phyloP scores from a whole-genome alignment of 1,140 invertebrate genomes.

The Ridgeia piscesae region DNA sequence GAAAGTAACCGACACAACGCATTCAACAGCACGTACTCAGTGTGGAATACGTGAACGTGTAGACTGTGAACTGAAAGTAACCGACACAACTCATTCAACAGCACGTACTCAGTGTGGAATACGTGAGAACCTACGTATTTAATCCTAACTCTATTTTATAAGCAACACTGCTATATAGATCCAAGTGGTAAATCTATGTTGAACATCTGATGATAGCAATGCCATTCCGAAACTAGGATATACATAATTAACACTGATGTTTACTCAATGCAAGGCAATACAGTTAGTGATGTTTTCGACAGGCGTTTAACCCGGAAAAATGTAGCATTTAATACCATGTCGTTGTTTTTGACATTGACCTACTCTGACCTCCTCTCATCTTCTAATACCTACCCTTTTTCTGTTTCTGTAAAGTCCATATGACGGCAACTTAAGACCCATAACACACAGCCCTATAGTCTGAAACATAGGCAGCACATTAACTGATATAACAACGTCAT shows the following conservation, averaged over 20 bases:
- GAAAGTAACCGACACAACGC: background rate
- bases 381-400: background rate
- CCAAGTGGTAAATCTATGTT: too few species aligned
- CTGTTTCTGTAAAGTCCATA: background rate
- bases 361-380: background rate
- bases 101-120: too few species aligned
- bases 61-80: too few species aligned
- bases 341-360: background rate
- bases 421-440: background rate
- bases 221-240: too few species aligned
- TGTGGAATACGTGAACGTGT: too few species aligned
- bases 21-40: too few species aligned
- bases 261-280: background rate
- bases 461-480: background rate
- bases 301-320: background rate
- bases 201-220: too few species aligned
- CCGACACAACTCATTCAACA: too few species aligned
- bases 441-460: background rate
- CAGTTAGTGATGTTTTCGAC: background rate
- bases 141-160: too few species aligned
- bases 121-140: too few species aligned
- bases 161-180: too few species aligned
- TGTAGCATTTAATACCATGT: background rate
- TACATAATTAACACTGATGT: too few species aligned
- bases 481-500: background rate